Percentiles rank a stretch among this genome's conserved stretches.
Evolutionary conservation across 2,888 invertebrate species (phyloP).

Genomic region (Drosophila hamatofila): DNA sequence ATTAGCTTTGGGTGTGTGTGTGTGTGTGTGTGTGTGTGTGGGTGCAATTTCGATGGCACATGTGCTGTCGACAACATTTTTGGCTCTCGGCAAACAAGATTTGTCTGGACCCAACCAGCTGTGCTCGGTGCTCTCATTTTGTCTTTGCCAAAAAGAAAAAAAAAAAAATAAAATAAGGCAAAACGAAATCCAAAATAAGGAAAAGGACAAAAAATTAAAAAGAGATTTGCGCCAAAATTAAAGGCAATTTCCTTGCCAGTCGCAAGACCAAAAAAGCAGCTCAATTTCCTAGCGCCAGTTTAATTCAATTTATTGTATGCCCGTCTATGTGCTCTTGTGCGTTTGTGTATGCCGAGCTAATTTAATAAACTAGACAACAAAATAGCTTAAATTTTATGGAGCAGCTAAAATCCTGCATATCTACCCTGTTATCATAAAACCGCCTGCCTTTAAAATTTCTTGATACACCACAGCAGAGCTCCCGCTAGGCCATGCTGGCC

Average conservation of each 20-base stretch:
- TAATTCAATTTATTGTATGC: slow-evolving; percentile 72
- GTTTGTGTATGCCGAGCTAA: slow-evolving; percentile 46
- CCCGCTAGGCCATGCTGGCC: slow-evolving; percentile 22
- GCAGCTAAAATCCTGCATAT: slow-evolving; percentile 25
- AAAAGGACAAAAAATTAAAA: slow-evolving; percentile 63
- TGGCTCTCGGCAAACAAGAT: slow-evolving; percentile 45
- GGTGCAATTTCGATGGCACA: slow-evolving; percentile 60
- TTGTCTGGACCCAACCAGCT: slow-evolving; percentile 34
- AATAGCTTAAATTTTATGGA: slow-evolving; percentile 66
- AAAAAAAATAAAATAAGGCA: not conserved
- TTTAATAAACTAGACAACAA: slow-evolving; percentile 73
- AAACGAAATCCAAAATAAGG: not conserved
- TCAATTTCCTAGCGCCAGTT: slow-evolving; percentile 63
- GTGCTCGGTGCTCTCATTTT: slow-evolving; percentile 37
- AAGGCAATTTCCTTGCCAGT: slow-evolving; percentile 65
- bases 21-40: slow-evolving; percentile 4
- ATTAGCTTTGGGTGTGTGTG: slow-evolving; percentile 52
- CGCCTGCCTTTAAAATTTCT: slow-evolving; percentile 55
- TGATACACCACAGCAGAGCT: slow-evolving; percentile 33
- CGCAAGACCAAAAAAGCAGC: slow-evolving; percentile 34
- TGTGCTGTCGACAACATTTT: slow-evolving; percentile 61
- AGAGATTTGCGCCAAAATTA: slow-evolving; percentile 74
- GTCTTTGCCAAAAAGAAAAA: slow-evolving; percentile 31
- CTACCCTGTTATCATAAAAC: slow-evolving; percentile 26
- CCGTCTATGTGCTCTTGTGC: not conserved